Percentiles rank a stretch among this genome's conserved stretches.
Conservation (phyloP, 1,140 invertebrate species). For the Drosophila azteca region DNA sequence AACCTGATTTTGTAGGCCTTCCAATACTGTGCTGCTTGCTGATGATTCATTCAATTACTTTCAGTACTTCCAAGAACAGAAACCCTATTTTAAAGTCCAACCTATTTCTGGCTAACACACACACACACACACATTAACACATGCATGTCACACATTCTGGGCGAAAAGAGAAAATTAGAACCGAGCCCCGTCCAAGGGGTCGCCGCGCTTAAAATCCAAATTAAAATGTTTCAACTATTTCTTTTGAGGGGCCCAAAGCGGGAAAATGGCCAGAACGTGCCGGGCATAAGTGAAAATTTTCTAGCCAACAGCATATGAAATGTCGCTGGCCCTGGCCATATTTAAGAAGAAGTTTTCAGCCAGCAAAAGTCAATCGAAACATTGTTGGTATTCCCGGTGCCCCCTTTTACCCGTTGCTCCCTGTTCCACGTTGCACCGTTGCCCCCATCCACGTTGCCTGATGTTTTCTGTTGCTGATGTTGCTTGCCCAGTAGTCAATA, state of each 20-base stretch:
- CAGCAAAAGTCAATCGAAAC: conserved; percentile 61
- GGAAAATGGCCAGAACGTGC: conserved; percentile 76
- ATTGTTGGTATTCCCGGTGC: conserved; percentile 43
- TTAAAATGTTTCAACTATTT: conserved; percentile 38
- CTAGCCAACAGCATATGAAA: conserved; percentile 58
- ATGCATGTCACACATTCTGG: conserved; percentile 23
- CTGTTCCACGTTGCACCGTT: not conserved
- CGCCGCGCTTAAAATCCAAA: conserved; percentile 11
- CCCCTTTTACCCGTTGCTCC: not conserved
- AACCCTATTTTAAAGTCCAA: not conserved
- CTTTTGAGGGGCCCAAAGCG: conserved; percentile 58
- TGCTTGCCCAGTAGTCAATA: conserved; percentile 59
- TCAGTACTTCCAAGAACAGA: not conserved
- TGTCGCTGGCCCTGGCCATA: conserved; percentile 60
- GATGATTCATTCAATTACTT: no score
- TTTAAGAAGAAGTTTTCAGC: conserved; percentile 50
- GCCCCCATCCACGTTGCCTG: conserved; percentile 3
- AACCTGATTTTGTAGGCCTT: not conserved
- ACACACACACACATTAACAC: not conserved
- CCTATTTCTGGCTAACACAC: not conserved
- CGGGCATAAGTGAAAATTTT: conserved; percentile 75
- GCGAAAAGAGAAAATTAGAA: conserved; percentile 66
- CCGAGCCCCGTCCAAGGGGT: not conserved
- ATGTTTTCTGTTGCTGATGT: conserved; percentile 22
- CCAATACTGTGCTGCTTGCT: no score